Evolutionary conservation across 2,888 invertebrate genomes (phyloP).

Genomic region (Polyploca ridens): DNA sequence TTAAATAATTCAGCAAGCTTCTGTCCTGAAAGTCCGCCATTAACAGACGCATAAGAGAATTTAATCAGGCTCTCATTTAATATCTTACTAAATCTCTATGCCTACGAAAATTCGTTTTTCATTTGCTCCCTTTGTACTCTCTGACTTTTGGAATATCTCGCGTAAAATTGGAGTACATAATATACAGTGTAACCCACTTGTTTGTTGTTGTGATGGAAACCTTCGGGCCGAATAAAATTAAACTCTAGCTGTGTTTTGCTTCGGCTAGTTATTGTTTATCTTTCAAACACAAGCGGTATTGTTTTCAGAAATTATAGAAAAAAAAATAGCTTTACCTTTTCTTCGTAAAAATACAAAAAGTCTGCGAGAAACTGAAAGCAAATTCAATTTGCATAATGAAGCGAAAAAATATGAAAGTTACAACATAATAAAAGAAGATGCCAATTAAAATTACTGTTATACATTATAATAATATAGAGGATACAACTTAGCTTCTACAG

Average conservation of each 20-base stretch:
- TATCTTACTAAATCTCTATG: slow-evolving; percentile 4
- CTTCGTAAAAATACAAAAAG: background rate
- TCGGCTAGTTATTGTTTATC: background rate
- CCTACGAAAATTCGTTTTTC: slow-evolving; percentile 4
- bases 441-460: too few species aligned
- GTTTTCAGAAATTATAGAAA: background rate
- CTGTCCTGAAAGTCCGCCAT: background rate
- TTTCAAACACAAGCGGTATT: background rate
- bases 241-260: background rate
- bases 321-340: background rate
- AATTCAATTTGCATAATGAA: background rate
- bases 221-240: slow-evolving; percentile 3
- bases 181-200: slow-evolving; percentile 5
- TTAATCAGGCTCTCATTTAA: background rate
- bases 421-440: background rate
- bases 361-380: background rate
- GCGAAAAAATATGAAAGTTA: background rate
- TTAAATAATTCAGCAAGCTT: background rate
- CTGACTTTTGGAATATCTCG: background rate
- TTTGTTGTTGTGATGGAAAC: slow-evolving; percentile 2
- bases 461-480: too few species aligned
- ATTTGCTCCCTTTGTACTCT: slow-evolving; percentile 5
- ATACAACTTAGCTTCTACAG: background rate
- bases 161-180: background rate
- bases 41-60: background rate